phyloP scores from a whole-genome alignment of 2,888 invertebrate species.

The Tortricodes alternella region DNA sequence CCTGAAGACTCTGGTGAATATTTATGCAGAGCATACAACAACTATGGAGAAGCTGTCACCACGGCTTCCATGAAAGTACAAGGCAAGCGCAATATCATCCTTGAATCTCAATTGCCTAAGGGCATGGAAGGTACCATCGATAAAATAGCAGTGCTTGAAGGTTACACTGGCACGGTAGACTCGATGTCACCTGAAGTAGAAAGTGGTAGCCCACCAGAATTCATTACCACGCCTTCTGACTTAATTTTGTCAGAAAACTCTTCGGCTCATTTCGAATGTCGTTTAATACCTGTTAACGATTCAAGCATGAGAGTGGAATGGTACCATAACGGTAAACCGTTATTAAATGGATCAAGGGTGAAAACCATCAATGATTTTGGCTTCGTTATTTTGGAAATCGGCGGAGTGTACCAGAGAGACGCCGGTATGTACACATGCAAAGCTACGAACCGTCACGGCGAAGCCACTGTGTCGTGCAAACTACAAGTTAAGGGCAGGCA shows the following conservation, averaged over 20 bases:
- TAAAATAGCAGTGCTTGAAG: conserved; percentile 95
- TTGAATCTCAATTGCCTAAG: conserved; percentile 95
- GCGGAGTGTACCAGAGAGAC: conserved; percentile 96
- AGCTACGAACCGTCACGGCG: conserved; percentile 95
- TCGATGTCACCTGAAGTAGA: conserved; percentile 89
- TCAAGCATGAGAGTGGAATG: conserved; percentile 97
- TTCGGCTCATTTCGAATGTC: conserved; percentile 96
- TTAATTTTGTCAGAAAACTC: conserved; percentile 92
- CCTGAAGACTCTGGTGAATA: conserved; percentile 98
- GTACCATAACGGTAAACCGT: conserved; percentile 98
- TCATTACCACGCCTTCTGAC: conserved; percentile 93
- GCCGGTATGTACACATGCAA: conserved; percentile 96
- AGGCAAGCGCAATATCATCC: conserved; percentile 94
- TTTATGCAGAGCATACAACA: conserved; percentile 93
- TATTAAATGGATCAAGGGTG: conserved; percentile 94
- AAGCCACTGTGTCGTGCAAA: conserved; percentile 94
- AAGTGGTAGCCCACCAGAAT: conserved; percentile 94
- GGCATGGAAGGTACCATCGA: conserved; percentile 97
- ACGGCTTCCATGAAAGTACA: conserved; percentile 94
- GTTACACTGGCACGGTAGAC: conserved; percentile 87
- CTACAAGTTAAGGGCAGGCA: conserved; percentile 93
- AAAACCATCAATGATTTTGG: conserved; percentile 99
- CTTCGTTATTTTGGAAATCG: conserved; percentile 97
- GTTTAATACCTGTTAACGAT: conserved; percentile 94
- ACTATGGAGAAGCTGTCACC: conserved; percentile 95